Evolutionary conservation across 2,888 invertebrate species (phyloP), one percentile per base, ranked within the genome.

Genomic region (Trichopria drosophilae): DNA sequence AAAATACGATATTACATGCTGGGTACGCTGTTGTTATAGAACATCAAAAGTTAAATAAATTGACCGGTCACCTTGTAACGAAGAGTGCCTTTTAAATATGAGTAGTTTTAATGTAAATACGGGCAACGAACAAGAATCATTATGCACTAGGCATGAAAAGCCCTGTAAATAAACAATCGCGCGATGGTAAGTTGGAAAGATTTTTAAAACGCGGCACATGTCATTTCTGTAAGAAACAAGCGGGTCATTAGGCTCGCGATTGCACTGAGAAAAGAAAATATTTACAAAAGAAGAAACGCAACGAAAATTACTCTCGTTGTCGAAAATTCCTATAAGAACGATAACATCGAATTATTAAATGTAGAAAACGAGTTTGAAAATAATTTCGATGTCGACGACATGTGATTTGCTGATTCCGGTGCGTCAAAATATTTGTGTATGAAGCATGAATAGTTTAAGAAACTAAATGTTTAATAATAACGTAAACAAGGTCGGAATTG

Each of bases 241-340:
- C 36, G 19, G 45, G 55, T 9, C 47, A 51, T 43, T 55, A 29
- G 29, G 55, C 43, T 13, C 23, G 47, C 7, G 51, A 55, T 3
- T 55, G 53, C 16, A 18, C 6, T 6, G 22, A 54, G 15, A 29
- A 31, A 32, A 4, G 31, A 15, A 22, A 19, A 31, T 18, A 32
- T 31, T 9, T 31, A 7, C 12, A 37, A 12, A 37, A 23, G 4
- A 37, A 6, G n/a, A n/a, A n/a, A n/a, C n/a, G n/a, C 31, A 26
- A 72, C 65, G 55, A 64, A 58, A 22, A 32, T 36, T 12, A 37
- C 4, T 37, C 37, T 1, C 12, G 18, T 3, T 23, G 7, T n/a
- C 37, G 22, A 13, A 23, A 6, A 24, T 15, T 37, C 23, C 20
- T 19, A 31, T 39, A 10, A 19, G 37, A 3, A 6, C 7, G 19